A percentile compares a stretch with the other conserved stretches of the same genome.
These are phyloP conservation scores for Semotilus atromaculatus DNA, from an alignment of 2,797 vertebrate species.

Conservation along the genomic window DNA sequence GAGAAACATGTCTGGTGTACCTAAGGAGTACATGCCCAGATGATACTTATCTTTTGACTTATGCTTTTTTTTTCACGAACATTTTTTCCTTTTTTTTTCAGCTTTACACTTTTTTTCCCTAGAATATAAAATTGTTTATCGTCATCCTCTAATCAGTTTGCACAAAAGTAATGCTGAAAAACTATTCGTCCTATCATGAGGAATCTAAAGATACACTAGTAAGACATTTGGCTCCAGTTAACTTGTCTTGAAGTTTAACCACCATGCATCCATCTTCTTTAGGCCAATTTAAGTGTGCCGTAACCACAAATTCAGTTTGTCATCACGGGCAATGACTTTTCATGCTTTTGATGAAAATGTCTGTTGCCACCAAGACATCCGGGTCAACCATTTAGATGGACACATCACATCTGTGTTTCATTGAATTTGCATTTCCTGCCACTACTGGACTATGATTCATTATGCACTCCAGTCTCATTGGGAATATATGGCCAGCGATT, in stretches of 20 bases:
- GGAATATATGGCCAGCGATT: neutral
- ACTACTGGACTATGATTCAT: neutral
- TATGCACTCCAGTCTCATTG: neutral
- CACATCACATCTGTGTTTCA: neutral
- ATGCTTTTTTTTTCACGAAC: neutral
- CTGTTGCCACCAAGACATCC: neutral
- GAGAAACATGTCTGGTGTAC: conserved; percentile 87
- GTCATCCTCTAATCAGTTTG: conserved; percentile 3
- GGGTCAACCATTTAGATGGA: neutral
- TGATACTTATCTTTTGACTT: conserved; percentile 75
- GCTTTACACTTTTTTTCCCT: conserved; percentile 9
- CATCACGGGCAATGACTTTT: neutral
- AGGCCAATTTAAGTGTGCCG: neutral
- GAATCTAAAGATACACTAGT: neutral
- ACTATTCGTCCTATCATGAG: neutral
- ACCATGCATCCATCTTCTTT: neutral
- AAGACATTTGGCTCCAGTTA: neutral
- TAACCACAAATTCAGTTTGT: neutral
- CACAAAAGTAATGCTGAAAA: neutral
- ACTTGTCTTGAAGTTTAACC: neutral
- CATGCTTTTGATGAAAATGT: neutral
- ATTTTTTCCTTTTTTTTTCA: conserved; percentile 11
- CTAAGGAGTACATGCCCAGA: conserved; percentile 92
- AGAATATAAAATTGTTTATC: conserved; percentile 14
- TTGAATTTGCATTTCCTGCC: neutral